Evolutionary conservation across 2,797 vertebrate genomes (phyloP).

Genomic region (Holocentrus rufus): DNA sequence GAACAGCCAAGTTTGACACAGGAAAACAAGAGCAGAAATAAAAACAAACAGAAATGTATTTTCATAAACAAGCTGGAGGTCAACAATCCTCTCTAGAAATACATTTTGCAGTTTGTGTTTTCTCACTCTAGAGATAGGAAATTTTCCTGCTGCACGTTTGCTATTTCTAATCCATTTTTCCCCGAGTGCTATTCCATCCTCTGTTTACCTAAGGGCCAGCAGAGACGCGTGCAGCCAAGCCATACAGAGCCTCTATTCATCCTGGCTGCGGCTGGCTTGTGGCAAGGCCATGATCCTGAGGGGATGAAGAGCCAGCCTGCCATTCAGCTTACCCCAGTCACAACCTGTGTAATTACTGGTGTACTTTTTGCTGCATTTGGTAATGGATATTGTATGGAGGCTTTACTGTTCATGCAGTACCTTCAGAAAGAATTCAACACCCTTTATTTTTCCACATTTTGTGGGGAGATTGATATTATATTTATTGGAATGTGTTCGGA

Average conservation of each 20-base stretch:
- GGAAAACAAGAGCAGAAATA: constrained; percentile 17
- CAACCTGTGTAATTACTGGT: constrained; percentile 57
- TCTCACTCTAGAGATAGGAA: constrained; percentile 10
- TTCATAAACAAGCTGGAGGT: not conserved
- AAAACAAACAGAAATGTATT: not conserved
- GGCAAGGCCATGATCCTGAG: constrained; percentile 61
- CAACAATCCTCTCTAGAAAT: constrained; percentile 16
- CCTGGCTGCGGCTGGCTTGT: constrained; percentile 48
- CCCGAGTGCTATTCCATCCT: constrained; percentile 59
- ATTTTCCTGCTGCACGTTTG: constrained; percentile 47
- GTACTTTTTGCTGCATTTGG: constrained; percentile 3
- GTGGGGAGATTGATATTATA: too few relatives aligned
- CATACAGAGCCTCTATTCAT: constrained; percentile 79
- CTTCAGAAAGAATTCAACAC: too few relatives aligned
- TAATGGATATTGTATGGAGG: constrained; percentile 8
- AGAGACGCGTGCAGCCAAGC: constrained; percentile 56
- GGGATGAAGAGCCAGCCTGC: constrained; percentile 48
- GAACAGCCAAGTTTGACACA: constrained; percentile 4
- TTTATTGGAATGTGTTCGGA: too few relatives aligned
- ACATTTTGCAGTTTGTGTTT: constrained; percentile 39
- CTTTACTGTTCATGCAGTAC: not conserved
- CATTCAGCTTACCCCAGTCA: constrained; percentile 35
- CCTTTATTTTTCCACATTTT: too few relatives aligned
- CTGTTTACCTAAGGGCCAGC: constrained; percentile 70
- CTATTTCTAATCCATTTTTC: constrained; percentile 56